Evolutionary conservation across 64 coral and sea anemone species (phyloP).

Genomic region (Dendronephthya gigantea): DNA sequence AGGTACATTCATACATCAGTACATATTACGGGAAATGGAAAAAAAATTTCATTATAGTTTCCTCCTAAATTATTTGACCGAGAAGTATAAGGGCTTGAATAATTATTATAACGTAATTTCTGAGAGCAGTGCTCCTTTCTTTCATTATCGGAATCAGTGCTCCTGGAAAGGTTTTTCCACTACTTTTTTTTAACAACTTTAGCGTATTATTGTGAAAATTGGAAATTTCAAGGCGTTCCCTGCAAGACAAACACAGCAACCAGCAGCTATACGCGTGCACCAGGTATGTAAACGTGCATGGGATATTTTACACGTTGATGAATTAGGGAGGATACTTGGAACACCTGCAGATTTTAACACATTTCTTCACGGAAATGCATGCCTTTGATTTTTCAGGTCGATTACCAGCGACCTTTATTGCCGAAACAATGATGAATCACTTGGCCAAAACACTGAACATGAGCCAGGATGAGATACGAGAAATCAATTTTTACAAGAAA

Average conservation of each 20-base stretch:
- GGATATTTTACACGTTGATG: not conserved
- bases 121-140: no score
- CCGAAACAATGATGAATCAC: conserved; percentile 64
- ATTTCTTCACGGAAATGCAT: not conserved
- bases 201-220: no score
- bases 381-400: conserved; percentile 22
- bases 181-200: not conserved
- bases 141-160: no score
- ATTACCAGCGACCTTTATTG: conserved; percentile 58
- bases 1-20: no score
- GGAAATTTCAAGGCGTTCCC: conserved; percentile 52
- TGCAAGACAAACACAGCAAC: conserved; percentile 56
- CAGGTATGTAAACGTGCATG: conserved; percentile 36
- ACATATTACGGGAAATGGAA: no score
- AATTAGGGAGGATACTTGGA: not conserved
- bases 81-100: no score
- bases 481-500: conserved; percentile 61
- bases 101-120: no score
- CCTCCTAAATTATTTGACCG: no score
- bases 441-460: conserved; percentile 67
- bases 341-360: not conserved
- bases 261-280: conserved; percentile 43
- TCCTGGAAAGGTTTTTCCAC: no score
- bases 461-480: conserved; percentile 62
- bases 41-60: no score